Percentiles rank a stretch among this genome's conserved stretches.
Conservation (phyloP, 2,113 vertebrate genomes). For the Poecile atricapillus region DNA sequence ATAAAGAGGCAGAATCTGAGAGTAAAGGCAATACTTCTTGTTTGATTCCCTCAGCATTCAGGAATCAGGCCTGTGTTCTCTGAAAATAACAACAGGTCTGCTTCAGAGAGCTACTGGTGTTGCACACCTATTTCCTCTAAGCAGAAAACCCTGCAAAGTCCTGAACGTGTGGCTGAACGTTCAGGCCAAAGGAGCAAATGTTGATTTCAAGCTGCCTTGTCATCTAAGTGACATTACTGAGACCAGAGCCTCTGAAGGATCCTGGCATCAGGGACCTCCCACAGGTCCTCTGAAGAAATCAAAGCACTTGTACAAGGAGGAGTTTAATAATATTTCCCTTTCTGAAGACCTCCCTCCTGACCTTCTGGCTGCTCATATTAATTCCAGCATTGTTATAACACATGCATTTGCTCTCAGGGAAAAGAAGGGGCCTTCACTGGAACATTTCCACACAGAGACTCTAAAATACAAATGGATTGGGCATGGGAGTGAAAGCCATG, state of each 20-base stretch:
- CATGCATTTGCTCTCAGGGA: background rate
- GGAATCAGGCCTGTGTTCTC: background rate
- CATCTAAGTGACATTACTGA: background rate
- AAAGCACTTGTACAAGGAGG: background rate
- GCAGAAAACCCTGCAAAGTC: background rate
- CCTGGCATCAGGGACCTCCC: background rate
- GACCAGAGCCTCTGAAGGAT: background rate
- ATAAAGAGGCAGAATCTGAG: background rate
- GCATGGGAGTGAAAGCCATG: background rate
- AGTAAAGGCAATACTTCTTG: background rate
- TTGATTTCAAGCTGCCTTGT: background rate
- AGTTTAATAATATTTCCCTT: background rate
- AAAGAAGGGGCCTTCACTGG: background rate
- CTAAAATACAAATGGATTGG: background rate
- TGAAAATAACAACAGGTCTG: background rate
- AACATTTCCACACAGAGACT: background rate
- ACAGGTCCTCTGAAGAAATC: background rate
- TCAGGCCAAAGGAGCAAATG: background rate
- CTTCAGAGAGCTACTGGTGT: background rate
- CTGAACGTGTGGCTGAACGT: background rate
- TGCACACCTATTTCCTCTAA: background rate
- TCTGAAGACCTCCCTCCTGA: background rate
- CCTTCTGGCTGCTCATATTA: background rate
- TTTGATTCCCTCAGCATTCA: background rate
- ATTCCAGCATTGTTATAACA: background rate